These are phyloP conservation scores for Catocala nupta DNA, from an alignment of 2,888 invertebrate species.

Conservation along the genomic window DNA sequence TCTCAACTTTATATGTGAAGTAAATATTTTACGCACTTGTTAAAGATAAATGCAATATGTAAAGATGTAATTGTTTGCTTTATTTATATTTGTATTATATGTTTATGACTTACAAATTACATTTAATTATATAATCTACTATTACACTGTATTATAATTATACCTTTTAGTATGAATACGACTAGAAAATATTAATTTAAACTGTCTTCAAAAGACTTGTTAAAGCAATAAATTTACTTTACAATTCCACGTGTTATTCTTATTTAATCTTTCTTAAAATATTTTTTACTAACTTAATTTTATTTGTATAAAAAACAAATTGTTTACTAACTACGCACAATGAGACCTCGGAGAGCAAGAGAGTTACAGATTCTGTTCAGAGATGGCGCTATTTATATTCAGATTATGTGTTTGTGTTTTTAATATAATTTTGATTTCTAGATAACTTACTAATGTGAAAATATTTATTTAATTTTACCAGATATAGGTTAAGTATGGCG, in stretches of 20 bases:
- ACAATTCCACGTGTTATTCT: not conserved
- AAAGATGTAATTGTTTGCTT: too few species aligned
- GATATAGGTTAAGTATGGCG: too few species aligned
- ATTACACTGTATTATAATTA: not conserved
- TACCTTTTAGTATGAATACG: not conserved
- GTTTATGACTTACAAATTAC: too few species aligned
- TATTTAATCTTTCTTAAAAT: too few species aligned
- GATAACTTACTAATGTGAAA: too few species aligned
- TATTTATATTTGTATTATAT: not conserved
- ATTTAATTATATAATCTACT: not conserved
- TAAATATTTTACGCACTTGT: not conserved
- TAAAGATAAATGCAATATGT: too few species aligned
- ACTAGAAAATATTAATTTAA: not conserved
- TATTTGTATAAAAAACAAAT: too few species aligned
- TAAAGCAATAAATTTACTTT: not conserved
- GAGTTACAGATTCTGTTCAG: not conserved
- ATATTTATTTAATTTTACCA: too few species aligned
- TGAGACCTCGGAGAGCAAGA: not conserved
- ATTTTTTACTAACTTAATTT: too few species aligned
- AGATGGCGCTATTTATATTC: not conserved
- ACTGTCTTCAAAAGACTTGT: constrained; percentile 3
- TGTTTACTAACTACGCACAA: too few species aligned
- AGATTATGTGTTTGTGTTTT: too few species aligned
- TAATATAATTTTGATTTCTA: too few species aligned
- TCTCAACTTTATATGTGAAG: not conserved